A percentile compares a stretch with the other conserved stretches of the same genome.
These are phyloP conservation scores for Trachelus tabidus DNA, from an alignment of 2,888 invertebrate genomes.

Conservation along the genomic window DNA sequence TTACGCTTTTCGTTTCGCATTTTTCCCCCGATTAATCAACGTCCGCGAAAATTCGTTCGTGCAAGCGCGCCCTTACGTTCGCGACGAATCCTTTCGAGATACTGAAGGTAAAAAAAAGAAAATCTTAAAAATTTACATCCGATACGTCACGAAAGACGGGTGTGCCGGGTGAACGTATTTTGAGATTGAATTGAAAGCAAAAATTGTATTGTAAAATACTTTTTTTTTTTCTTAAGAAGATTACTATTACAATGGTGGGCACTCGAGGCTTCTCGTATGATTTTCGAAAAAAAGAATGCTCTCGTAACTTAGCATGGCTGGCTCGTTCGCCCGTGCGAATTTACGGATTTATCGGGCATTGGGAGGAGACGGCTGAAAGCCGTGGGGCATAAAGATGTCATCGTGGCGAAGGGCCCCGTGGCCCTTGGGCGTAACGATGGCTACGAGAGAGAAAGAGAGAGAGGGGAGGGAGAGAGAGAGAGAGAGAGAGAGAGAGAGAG, in stretches of 20 bases:
- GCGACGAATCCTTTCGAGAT: background rate
- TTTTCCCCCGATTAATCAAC: constrained; percentile 16
- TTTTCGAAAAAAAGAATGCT: background rate
- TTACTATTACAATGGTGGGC: background rate
- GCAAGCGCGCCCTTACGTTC: background rate
- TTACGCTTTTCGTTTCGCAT: constrained; percentile 3
- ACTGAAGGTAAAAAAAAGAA: background rate
- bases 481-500: background rate
- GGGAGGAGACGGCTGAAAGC: constrained; percentile 3
- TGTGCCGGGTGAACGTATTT: background rate
- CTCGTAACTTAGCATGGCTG: background rate
- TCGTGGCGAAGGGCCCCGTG: constrained; percentile 2
- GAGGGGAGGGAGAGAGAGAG: background rate
- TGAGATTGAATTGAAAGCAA: background rate
- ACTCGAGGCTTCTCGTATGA: background rate
- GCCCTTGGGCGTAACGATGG: background rate
- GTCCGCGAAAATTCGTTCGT: constrained; percentile 10
- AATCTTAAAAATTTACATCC: background rate
- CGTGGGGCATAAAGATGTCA: constrained; percentile 6
- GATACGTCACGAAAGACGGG: background rate
- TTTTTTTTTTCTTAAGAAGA: background rate
- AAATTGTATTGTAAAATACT: too few species aligned
- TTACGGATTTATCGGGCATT: background rate
- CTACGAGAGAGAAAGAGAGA: background rate
- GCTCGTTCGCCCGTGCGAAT: background rate